Conservation (phyloP, 2,113 vertebrate species). For the Synodontis membranacea region DNA sequence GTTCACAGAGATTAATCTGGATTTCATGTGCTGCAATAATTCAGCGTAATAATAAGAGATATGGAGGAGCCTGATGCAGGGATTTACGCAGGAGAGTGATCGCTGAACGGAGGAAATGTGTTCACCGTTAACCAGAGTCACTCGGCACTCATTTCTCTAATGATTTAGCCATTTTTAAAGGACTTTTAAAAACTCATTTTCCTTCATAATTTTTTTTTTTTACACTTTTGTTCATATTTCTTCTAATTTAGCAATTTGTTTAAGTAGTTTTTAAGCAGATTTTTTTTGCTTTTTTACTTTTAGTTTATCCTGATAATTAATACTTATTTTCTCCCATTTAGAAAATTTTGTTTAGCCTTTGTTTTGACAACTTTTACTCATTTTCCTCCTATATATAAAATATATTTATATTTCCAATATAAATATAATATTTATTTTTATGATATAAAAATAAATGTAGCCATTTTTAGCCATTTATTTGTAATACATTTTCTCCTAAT, state of each 20-base stretch:
- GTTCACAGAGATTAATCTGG: slow-evolving; percentile 53
- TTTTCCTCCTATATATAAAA: too few species aligned
- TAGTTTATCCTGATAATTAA: not conserved
- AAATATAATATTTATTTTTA: too few species aligned
- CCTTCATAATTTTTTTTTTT: not conserved
- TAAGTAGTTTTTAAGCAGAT: not conserved
- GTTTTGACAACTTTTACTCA: too few species aligned
- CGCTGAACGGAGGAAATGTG: slow-evolving; percentile 13
- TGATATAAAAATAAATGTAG: too few species aligned
- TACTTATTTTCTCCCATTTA: not conserved
- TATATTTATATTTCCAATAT: too few species aligned
- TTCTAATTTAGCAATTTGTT: not conserved
- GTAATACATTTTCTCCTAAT: not conserved
- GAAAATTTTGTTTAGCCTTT: not conserved
- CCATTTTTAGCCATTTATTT: not conserved
- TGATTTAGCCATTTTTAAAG: too few species aligned
- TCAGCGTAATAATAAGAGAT: slow-evolving; percentile 32
- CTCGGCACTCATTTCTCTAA: not conserved
- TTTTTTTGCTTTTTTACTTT: not conserved
- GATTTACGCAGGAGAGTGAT: slow-evolving; percentile 26
- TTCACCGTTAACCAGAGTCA: slow-evolving; percentile 7
- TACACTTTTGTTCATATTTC: not conserved
- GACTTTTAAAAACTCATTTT: too few species aligned
- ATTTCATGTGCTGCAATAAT: slow-evolving; percentile 33
- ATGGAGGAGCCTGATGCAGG: slow-evolving; percentile 33